Evolutionary conservation across 2,113 vertebrate species (phyloP).

Genomic region (Malurus cyaneus): DNA sequence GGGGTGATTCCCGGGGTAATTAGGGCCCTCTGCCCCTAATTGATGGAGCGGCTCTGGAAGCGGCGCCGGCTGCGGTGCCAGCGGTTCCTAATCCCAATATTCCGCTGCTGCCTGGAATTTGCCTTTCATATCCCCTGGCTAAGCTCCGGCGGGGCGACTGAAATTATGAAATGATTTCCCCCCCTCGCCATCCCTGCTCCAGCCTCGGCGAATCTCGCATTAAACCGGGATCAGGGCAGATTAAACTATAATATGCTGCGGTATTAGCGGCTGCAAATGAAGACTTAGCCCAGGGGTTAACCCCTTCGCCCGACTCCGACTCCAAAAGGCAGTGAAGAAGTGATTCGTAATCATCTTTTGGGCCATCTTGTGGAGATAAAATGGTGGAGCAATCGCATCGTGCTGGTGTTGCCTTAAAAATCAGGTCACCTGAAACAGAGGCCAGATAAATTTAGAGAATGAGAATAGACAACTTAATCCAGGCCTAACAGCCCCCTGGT

Average conservation of each 20-base stretch:
- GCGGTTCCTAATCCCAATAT: conserved; percentile 75
- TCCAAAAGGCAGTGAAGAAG: accelerated
- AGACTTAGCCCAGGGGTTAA: conserved; percentile 78
- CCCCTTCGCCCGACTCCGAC: conserved; percentile 64
- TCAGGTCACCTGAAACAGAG: no score
- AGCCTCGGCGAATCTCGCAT: conserved; percentile 85
- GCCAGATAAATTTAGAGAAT: no score
- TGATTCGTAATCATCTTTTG: background rate
- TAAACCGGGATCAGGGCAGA: conserved; percentile 98
- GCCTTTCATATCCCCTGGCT: conserved; percentile 79
- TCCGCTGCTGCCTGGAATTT: conserved; percentile 77
- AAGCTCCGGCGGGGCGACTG: conserved; percentile 72
- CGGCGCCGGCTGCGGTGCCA: conserved; percentile 66
- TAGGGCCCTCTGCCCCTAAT: conserved; percentile 64
- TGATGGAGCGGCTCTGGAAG: conserved; percentile 74
- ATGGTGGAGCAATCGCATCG: background rate
- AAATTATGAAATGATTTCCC: conserved; percentile 71
- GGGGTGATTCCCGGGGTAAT: conserved; percentile 59
- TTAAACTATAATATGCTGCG: conserved; percentile 93
- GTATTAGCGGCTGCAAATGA: conserved; percentile 96
- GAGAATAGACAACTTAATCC: no score
- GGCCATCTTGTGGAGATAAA: background rate
- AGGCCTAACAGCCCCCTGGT: no score
- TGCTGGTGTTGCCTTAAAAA: no score
- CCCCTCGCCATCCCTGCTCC: conserved; percentile 72